phyloP scores from a whole-genome alignment of 1,140 invertebrate species.

The Drosophila ficusphila region DNA sequence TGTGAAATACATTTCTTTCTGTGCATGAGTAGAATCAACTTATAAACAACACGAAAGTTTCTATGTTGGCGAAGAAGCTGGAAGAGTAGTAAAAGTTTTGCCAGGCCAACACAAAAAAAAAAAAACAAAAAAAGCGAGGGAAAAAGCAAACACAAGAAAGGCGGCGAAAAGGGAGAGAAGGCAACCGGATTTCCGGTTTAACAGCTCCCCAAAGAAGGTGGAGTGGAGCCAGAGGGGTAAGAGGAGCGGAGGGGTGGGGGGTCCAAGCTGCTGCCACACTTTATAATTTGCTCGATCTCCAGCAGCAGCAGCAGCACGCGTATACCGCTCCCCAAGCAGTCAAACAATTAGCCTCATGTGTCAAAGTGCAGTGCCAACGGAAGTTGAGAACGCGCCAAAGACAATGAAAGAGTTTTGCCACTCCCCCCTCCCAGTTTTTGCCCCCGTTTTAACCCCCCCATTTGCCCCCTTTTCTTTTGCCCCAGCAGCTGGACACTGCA shows the following conservation, averaged over 20 bases:
- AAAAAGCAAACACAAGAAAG: slow-evolving; percentile 25
- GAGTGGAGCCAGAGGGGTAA: not conserved
- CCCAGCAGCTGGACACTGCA: slow-evolving; percentile 40
- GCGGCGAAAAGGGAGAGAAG: slow-evolving; percentile 14
- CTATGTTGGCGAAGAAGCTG: slow-evolving; percentile 23
- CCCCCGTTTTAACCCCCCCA: not conserved
- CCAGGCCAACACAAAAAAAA: slow-evolving; percentile 47
- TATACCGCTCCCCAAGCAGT: slow-evolving; percentile 21
- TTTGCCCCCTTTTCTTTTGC: not conserved
- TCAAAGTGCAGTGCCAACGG: slow-evolving; percentile 71
- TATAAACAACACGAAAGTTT: slow-evolving; percentile 46
- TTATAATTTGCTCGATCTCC: slow-evolving; percentile 67
- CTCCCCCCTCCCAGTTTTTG: not conserved
- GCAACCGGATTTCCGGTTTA: slow-evolving; percentile 75
- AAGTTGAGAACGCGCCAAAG: slow-evolving; percentile 64
- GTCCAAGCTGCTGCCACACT: slow-evolving; percentile 55
- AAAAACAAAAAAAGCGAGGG: slow-evolving; percentile 19
- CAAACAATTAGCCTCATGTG: slow-evolving; percentile 76
- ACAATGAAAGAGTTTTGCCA: slow-evolving; percentile 48
- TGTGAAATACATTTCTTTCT: not conserved
- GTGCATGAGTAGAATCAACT: slow-evolving; percentile 24
- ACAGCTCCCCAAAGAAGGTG: slow-evolving; percentile 47
- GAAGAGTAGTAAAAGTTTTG: slow-evolving; percentile 60
- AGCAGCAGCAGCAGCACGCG: slow-evolving; percentile 56
- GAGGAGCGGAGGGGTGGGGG: not conserved